These are phyloP conservation scores for Stegodyphus mimosarum DNA, from an alignment of 1,140 invertebrate species.

Conservation along the genomic window DNA sequence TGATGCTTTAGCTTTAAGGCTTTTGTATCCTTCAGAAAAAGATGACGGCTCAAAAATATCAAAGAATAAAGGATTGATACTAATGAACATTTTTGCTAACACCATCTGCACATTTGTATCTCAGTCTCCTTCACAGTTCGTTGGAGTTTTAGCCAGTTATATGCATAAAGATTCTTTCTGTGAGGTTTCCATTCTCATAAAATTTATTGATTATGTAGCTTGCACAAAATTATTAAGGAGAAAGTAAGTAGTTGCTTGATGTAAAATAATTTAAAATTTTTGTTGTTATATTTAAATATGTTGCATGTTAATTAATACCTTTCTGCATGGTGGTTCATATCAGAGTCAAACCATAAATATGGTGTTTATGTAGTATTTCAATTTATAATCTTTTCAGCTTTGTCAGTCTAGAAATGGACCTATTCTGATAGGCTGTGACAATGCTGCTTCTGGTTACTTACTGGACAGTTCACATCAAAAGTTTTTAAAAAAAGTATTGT, in stretches of 20 bases:
- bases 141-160: not conserved
- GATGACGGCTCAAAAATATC: not conserved
- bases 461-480: too few species aligned
- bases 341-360: too few species aligned
- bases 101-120: constrained; percentile 28
- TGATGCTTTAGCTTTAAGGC: constrained; percentile 11
- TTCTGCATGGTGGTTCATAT: too few species aligned
- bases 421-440: too few species aligned
- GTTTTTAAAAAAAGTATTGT: too few species aligned
- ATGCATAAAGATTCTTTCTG: not conserved
- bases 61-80: not conserved
- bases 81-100: not conserved
- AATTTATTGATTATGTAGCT: constrained; percentile 49
- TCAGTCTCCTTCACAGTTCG: constrained; percentile 20
- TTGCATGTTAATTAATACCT: too few species aligned
- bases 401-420: too few species aligned
- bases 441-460: too few species aligned
- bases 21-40: not conserved
- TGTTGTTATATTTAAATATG: not conserved
- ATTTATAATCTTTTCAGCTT: too few species aligned
- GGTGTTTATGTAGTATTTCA: too few species aligned
- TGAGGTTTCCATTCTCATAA: constrained; percentile 45
- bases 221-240: constrained; percentile 21
- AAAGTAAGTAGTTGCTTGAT: constrained; percentile 20
- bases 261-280: too few species aligned